Evolutionary conservation across 1,140 invertebrate genomes (phyloP), one percentile per base, ranked within the genome.

Genomic region (Sarcophaga peregrina): DNA sequence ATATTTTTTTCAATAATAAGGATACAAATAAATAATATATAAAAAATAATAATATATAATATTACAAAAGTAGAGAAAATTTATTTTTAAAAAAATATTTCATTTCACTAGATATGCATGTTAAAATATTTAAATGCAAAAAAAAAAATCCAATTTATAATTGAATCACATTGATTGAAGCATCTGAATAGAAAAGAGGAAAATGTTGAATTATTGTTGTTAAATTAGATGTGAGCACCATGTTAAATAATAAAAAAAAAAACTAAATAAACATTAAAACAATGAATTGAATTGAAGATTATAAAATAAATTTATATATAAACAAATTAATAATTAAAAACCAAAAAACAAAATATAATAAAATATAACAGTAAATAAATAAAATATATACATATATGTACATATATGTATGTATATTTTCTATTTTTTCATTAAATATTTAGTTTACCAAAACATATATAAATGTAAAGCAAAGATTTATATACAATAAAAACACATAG

Each of bases 121-220:
- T 52, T 10, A 52, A 52, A 5, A 9, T 52, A 52, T 37, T 37
- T 37, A n/a, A n/a, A n/a, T n/a, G n/a, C 4, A 37, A 37, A 37
- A 1, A 37, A 37, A 37, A 37, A 37, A 37, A 2, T 37, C 25
- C 25, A 37, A 37, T 37, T 37, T 37, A 68, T 20, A 20, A 68
- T 68, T 68, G 17, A 68, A 37, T 68, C 62, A 68, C 62, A 68
- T 68, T 68, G 62, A 68, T 68, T 68, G 62, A 68, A 25, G 25
- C 25, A 68, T 52, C 5, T 3, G 62, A 8, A 37, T 37, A 37
- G 4, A 68, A 68, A 20, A 7, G 20, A 68, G n/a, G 17, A 20
- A 25, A 68, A 9, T 52, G 8, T 52, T 68, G 62, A 17, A 68
- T 20, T 68, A 3, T 68, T 68, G 20, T 17, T 62, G 13, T 62